phyloP scores from a whole-genome alignment of 1,140 invertebrate species.

The Drosophila malerkotliana region DNA sequence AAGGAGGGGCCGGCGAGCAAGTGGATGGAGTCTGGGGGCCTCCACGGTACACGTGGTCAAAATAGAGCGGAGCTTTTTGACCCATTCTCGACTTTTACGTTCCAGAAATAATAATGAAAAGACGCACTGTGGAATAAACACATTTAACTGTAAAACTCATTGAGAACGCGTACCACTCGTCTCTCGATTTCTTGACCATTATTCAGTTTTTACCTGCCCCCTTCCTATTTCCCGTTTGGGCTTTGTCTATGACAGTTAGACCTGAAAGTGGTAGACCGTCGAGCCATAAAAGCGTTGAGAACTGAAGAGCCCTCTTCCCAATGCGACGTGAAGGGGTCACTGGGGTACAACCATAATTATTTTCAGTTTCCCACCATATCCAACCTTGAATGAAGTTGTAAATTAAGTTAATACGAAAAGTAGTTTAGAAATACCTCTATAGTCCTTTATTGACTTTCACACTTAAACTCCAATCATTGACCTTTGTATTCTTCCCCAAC shows the following conservation, averaged over 20 bases:
- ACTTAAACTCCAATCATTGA: slow-evolving; percentile 2
- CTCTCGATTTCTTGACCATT: slow-evolving; percentile 30
- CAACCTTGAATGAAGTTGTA: slow-evolving; percentile 2
- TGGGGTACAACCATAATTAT: neutral
- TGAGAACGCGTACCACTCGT: slow-evolving; percentile 51
- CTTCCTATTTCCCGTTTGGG: slow-evolving; percentile 26
- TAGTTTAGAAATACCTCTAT: neutral
- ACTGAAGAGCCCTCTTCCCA: neutral
- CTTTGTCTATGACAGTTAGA: slow-evolving; percentile 32
- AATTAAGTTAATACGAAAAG: neutral
- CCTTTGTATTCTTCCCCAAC: neutral
- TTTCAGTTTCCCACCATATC: neutral
- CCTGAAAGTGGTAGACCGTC: slow-evolving; percentile 30
- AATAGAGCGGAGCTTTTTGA: slow-evolving; percentile 37
- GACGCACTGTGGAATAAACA: slow-evolving; percentile 37
- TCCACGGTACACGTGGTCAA: slow-evolving; percentile 33
- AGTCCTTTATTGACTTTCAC: neutral
- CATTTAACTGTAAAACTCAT: slow-evolving; percentile 62
- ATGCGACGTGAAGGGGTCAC: neutral
- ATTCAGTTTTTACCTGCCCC: slow-evolving; percentile 7
- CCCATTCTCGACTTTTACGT: slow-evolving; percentile 31
- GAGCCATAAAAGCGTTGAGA: slow-evolving; percentile 26
- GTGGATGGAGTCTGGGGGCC: slow-evolving; percentile 10
- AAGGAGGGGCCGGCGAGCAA: slow-evolving; percentile 29
- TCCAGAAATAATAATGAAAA: slow-evolving; percentile 20